Percentiles rank a stretch among this genome's conserved stretches.
Conservation (phyloP, 2,888 invertebrate genomes). For the Drosophila leonis region DNA sequence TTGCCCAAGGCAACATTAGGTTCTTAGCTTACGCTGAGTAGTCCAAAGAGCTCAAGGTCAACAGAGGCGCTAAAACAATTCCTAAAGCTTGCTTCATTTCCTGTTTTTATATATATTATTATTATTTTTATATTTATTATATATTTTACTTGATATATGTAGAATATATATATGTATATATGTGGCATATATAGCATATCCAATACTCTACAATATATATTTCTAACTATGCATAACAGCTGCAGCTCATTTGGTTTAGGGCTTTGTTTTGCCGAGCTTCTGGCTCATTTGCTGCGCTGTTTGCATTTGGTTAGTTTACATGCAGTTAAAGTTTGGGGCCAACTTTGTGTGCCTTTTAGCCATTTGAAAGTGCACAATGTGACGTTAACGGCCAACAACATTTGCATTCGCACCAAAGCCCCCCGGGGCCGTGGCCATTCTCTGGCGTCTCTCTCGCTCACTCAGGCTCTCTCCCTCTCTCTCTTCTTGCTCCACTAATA, state of each 20-base stretch:
- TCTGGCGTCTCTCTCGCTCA: neutral
- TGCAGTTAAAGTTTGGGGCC: constrained; percentile 39
- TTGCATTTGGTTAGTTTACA: constrained; percentile 44
- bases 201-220: neutral
- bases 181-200: neutral
- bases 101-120: neutral
- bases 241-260: neutral
- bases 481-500: constrained; percentile 12
- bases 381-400: constrained; percentile 51
- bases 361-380: constrained; percentile 55
- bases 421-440: neutral
- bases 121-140: too few relatives aligned
- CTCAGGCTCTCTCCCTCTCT: neutral
- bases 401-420: constrained; percentile 26
- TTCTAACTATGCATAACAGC: neutral
- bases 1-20: neutral
- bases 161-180: too few relatives aligned
- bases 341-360: constrained; percentile 41
- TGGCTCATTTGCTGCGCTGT: constrained; percentile 44
- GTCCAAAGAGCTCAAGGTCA: neutral
- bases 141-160: too few relatives aligned
- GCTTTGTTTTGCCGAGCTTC: neutral
- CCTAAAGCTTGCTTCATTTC: neutral
- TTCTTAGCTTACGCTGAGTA: neutral
- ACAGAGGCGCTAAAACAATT: neutral